Evolutionary conservation across 2,113 vertebrate genomes (phyloP), one percentile per base, ranked within the genome.

Genomic region (Tenebrosternarchus preto): DNA sequence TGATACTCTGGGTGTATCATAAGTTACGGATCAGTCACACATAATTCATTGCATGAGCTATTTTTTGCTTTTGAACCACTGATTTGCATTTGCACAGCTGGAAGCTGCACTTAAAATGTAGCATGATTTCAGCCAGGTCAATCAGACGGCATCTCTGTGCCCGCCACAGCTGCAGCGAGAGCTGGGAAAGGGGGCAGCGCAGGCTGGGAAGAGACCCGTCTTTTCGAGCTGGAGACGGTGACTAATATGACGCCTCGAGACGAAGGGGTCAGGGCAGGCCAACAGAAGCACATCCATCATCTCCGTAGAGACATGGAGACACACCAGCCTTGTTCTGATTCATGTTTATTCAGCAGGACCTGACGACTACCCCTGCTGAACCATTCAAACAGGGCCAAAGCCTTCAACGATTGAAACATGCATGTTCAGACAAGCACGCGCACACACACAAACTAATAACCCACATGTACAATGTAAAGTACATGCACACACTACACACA

Each of bases 201-300:
- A 67, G 31, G 61, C 31, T 67, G 64, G 73, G 73, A 25, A 36
- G 27, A 29, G 86, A 86, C 85, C 87, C 85, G 71, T 90, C 86
- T 88, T 71, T 80, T 64, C n/a, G 69, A 25, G 75, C 73, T 74
- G 46, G 19, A 84, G 88, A 85, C 39, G 79, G 72, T 20, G 60
- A 81, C 82, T 68, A 82, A 81, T 73, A 80, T 68, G 82, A 73
- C 24, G 77, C 78, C 36, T 19, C 25, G 4, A 76, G 86, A 84
- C 74, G 83, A 82, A 64, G 8, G 70, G 88, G 89, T 89, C 60
- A 56, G 77, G 5, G 66, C 11, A 82, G 90, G 89, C 88, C 88
- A 85, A 69, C 29, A n/a, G 63, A 83, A 61, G 78, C 64, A 77
- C 85, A 90, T 91, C 86, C 81, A 86, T 91, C 90, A 90, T 83